Conservation (phyloP, 2,797 vertebrate genomes). For the Trematomus bernacchii region DNA sequence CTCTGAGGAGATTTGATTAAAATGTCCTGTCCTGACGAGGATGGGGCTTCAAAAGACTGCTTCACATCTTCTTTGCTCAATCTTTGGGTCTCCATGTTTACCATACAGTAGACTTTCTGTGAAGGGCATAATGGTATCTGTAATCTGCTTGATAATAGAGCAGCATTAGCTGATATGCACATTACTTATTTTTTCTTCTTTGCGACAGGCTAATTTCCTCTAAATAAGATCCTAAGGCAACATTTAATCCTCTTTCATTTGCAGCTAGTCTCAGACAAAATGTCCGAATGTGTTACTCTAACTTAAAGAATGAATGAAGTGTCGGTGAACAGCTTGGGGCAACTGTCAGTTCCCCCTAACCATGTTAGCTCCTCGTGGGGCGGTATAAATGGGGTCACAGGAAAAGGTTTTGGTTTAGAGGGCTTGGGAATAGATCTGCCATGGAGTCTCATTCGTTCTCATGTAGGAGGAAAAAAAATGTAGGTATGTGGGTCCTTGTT, state of each 20-base stretch:
- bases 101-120: slow-evolving; percentile 5
- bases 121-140: not conserved
- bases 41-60: slow-evolving; percentile 52
- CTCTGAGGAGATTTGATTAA: slow-evolving; percentile 75
- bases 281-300: slow-evolving; percentile 58
- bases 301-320: slow-evolving; percentile 42
- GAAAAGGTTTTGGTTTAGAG: slow-evolving; percentile 53
- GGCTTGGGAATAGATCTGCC: slow-evolving; percentile 74
- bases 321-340: slow-evolving; percentile 70
- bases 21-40: slow-evolving; percentile 59
- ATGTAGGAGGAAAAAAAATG: slow-evolving; percentile 83
- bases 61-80: slow-evolving; percentile 36
- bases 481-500: slow-evolving; percentile 80
- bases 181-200: not conserved
- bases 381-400: slow-evolving; percentile 82
- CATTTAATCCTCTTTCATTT: slow-evolving; percentile 49
- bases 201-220: slow-evolving; percentile 9
- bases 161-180: too few relatives aligned
- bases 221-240: slow-evolving; percentile 50
- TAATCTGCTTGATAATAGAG: not conserved
- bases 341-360: slow-evolving; percentile 80
- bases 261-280: slow-evolving; percentile 28
- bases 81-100: slow-evolving; percentile 27
- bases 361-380: slow-evolving; percentile 72
- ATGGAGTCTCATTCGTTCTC: slow-evolving; percentile 84